phyloP scores from a whole-genome alignment of 2,797 vertebrate genomes.

The Anolis apletophallus region DNA sequence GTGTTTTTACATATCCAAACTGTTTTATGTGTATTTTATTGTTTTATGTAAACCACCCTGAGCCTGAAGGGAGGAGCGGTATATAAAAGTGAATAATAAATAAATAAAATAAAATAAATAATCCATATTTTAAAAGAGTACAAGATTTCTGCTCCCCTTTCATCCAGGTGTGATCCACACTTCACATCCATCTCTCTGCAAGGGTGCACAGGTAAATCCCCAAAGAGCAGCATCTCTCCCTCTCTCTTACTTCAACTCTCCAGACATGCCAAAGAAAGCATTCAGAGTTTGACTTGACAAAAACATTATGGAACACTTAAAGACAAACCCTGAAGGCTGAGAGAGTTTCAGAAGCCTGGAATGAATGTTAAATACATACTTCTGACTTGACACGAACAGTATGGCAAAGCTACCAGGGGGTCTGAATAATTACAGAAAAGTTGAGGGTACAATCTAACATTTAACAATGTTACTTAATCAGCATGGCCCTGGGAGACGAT shows the following conservation, averaged over 20 bases:
- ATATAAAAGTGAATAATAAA: too few relatives aligned
- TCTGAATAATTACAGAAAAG: slow-evolving; percentile 35
- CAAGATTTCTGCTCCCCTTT: slow-evolving; percentile 15
- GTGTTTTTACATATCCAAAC: too few relatives aligned
- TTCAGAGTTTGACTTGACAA: neutral
- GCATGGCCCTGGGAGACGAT: neutral
- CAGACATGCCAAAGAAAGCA: neutral
- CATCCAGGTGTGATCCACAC: slow-evolving; percentile 9
- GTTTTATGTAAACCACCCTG: too few relatives aligned
- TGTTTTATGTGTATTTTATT: too few relatives aligned
- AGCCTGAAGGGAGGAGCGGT: too few relatives aligned
- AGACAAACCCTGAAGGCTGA: slow-evolving; percentile 23
- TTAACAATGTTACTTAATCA: neutral
- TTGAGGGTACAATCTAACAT: slow-evolving; percentile 21
- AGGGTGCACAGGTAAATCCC: slow-evolving; percentile 1
- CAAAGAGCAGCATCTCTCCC: neutral
- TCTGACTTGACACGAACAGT: neutral
- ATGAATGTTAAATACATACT: slow-evolving; percentile 32
- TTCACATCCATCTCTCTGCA: neutral
- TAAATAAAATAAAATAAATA: too few relatives aligned
- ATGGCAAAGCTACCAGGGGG: neutral
- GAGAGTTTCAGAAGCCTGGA: neutral
- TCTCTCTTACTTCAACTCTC: neutral
- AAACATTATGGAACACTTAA: slow-evolving; percentile 31
- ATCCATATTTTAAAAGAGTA: slow-evolving; percentile 48